phyloP scores from a whole-genome alignment of 1,140 invertebrate species.

The Achroia grisella region DNA sequence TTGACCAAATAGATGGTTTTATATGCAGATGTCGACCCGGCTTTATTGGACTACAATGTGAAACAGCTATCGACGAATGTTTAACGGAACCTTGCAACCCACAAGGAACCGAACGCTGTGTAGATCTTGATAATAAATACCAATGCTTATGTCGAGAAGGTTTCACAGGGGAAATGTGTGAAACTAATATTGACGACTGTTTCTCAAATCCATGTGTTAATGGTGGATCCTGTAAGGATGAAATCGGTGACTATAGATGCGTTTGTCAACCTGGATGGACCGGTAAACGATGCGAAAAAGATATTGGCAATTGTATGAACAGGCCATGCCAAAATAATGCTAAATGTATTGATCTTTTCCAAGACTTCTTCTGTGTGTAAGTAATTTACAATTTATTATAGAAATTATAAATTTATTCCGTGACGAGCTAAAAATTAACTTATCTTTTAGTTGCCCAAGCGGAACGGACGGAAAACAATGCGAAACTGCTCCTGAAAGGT shows the following conservation, averaged over 20 bases:
- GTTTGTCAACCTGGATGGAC: conserved; percentile 91
- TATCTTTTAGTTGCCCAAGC: conserved; percentile 82
- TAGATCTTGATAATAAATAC: conserved; percentile 92
- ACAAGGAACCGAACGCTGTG: conserved; percentile 89
- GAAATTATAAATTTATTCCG: not conserved
- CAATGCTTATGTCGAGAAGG: conserved; percentile 93
- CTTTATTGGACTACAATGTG: conserved; percentile 93
- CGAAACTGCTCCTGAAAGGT: conserved; percentile 95
- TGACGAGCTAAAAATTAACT: conserved; percentile 7
- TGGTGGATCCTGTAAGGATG: conserved; percentile 90
- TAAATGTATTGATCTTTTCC: conserved; percentile 93
- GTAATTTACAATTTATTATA: conserved; percentile 44
- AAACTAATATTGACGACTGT: conserved; percentile 91
- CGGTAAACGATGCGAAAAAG: conserved; percentile 89
- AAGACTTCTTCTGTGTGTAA: conserved; percentile 97
- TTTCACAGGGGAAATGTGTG: conserved; percentile 88
- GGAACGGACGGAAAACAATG: conserved; percentile 96
- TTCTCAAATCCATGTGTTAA: conserved; percentile 90
- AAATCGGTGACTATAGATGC: conserved; percentile 89
- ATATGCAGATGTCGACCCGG: conserved; percentile 94
- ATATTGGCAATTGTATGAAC: conserved; percentile 89
- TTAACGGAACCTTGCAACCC: conserved; percentile 92
- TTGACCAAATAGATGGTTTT: conserved; percentile 91
- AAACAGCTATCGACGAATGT: conserved; percentile 94
- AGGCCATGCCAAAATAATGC: conserved; percentile 95